Evolutionary conservation across 2,888 invertebrate species (phyloP).

Genomic region (Pterostichus niger): DNA sequence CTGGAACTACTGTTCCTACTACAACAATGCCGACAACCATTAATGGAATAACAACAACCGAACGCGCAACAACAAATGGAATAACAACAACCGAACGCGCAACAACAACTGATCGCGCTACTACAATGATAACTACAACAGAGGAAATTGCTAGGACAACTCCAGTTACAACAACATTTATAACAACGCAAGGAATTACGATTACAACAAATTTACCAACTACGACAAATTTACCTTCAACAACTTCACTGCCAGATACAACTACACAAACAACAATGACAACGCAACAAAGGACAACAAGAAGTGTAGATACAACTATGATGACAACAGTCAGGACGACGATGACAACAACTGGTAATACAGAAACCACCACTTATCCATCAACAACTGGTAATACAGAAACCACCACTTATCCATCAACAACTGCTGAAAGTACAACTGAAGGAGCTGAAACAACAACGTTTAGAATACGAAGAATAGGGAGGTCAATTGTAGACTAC

Average conservation of each 20-base stretch:
- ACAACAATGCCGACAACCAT: constrained; percentile 66
- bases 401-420: constrained; percentile 60
- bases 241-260: constrained; percentile 66
- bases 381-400: constrained; percentile 67
- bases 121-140: constrained; percentile 53
- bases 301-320: constrained; percentile 64
- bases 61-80: background rate
- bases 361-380: constrained; percentile 64
- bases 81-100: constrained; percentile 57
- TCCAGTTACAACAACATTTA: constrained; percentile 57
- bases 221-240: constrained; percentile 66
- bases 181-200: constrained; percentile 51
- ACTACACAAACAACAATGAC: constrained; percentile 66
- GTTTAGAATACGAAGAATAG: constrained; percentile 60
- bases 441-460: constrained; percentile 53
- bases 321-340: constrained; percentile 36
- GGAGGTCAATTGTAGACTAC: constrained; percentile 75
- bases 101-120: background rate
- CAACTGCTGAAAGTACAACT: constrained; percentile 66
- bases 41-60: constrained; percentile 63
- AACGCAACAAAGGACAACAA: constrained; percentile 59
- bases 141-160: constrained; percentile 50
- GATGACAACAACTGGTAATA: constrained; percentile 40
- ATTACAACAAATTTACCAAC: constrained; percentile 36
- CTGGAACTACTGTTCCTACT: constrained; percentile 58